Conservation (phyloP, 1,140 invertebrate genomes). For the Homarus americanus region DNA sequence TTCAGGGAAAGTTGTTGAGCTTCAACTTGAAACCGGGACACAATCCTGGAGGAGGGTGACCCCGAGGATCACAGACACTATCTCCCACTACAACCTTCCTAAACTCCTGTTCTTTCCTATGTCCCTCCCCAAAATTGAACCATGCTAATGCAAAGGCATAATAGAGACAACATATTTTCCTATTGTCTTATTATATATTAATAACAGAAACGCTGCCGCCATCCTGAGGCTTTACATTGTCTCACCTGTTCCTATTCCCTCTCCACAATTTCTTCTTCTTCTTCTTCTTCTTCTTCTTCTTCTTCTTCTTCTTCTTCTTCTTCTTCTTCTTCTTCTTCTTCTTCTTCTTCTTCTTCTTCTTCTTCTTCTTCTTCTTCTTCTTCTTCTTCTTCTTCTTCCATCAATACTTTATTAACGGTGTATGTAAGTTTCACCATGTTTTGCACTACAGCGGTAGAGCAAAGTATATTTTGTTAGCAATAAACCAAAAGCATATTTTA, state of each 20-base stretch:
- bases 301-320: constrained; percentile 9
- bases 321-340: constrained; percentile 9
- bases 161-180: background rate
- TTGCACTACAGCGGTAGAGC: too few relatives aligned
- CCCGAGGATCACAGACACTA: background rate
- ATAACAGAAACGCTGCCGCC: background rate
- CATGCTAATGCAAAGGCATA: background rate
- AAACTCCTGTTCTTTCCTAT: background rate
- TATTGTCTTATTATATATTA: background rate
- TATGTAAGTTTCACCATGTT: too few relatives aligned
- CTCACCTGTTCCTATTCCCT: background rate
- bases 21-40: background rate
- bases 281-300: constrained; percentile 9
- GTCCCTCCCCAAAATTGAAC: background rate
- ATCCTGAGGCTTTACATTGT: background rate
- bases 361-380: constrained; percentile 9
- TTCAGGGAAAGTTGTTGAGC: too few relatives aligned
- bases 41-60: background rate
- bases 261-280: background rate
- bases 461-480: too few relatives aligned
- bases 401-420: too few relatives aligned
- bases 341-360: constrained; percentile 9
- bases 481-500: too few relatives aligned
- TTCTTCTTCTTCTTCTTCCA: constrained; percentile 9
- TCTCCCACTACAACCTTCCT: background rate